These are phyloP conservation scores for Eurytoma californica DNA, from an alignment of 2,888 invertebrate genomes.

Conservation along the genomic window DNA sequence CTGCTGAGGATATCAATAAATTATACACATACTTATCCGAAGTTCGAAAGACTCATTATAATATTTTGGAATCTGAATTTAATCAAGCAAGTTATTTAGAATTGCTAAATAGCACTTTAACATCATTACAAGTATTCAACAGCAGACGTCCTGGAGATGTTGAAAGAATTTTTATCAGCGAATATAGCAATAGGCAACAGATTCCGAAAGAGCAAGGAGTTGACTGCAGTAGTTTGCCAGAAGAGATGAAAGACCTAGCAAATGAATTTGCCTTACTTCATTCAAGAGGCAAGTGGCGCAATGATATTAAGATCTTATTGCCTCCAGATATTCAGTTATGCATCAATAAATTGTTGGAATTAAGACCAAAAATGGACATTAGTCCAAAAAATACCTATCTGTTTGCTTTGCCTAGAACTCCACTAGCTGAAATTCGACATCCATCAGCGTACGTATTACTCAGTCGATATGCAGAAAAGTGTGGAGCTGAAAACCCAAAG, in stretches of 20 bases:
- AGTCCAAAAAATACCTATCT: neutral
- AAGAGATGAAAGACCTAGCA: neutral
- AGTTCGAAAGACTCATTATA: neutral
- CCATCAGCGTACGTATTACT: neutral
- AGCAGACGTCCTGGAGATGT: slow-evolving; percentile 9
- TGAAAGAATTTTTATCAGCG: neutral
- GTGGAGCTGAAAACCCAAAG: neutral
- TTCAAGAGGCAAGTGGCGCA: neutral
- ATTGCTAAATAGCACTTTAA: neutral
- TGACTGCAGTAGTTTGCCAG: neutral
- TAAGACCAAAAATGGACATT: neutral
- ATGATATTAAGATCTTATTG: neutral
- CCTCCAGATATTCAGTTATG: neutral
- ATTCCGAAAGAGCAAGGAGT: neutral
- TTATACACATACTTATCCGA: neutral
- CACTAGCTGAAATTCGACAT: neutral
- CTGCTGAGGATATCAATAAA: neutral
- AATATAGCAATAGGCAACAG: neutral
- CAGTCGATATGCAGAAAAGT: neutral
- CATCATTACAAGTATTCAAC: slow-evolving; percentile 1
- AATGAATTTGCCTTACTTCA: neutral
- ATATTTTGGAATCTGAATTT: neutral
- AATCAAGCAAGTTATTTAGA: neutral
- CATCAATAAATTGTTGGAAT: neutral
- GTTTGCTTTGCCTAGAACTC: neutral